Base-by-base conservation (phyloP, 1,140 invertebrate genomes). In the Drosophila cardini region DNA sequence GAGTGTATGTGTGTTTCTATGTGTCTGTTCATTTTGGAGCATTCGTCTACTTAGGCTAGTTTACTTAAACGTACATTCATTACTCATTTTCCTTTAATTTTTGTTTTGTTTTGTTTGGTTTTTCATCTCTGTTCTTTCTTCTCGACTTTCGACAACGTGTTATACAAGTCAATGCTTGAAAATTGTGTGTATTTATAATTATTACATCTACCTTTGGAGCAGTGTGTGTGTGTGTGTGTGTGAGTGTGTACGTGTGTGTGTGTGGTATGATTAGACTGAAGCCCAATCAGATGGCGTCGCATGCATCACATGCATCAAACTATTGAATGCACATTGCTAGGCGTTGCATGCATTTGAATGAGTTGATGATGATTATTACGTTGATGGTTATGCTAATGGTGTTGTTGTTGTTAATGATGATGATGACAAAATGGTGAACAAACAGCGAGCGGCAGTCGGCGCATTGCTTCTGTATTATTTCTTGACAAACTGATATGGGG, bases 161-260 rank as follows among this genome's bases (percentile, higher is more conserved):
- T 80, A 65, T 80, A 65, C 21, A 84, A 77, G 65, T 85, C 62
- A 87, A 87, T 82, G 69, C 67, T 60, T 89, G 78, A 86, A 76
- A 86, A 77, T 70, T 70, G 55, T 55, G 43, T 50, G 46, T 48
- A 50, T 46, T n/a, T 61, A 46, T 77, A 72, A 73, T 89, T 76
- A 78, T 82, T 89, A 89, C 85, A 78, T 90, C 84, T 90, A 89
- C 84, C 85, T 90, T 89, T 89, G 84, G 84, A 89, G 84, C 85
- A 78, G 80, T 84, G 76, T 78, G 60, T 79, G 52, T 53, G 52
- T 58, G 43, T 43, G 55, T 34, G 53, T 58, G 11, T 46, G 55
- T 34, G 53, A 52, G 11, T 46, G 21, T 21, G 21, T 21, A 21
- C 21, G 21, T 21, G 21, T 21, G 21, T 26, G 65, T 48, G 64